A percentile compares a stretch with the other conserved stretches of the same genome.
phyloP scores from a whole-genome alignment of 2,113 vertebrate species.

The Vombatus ursinus region DNA sequence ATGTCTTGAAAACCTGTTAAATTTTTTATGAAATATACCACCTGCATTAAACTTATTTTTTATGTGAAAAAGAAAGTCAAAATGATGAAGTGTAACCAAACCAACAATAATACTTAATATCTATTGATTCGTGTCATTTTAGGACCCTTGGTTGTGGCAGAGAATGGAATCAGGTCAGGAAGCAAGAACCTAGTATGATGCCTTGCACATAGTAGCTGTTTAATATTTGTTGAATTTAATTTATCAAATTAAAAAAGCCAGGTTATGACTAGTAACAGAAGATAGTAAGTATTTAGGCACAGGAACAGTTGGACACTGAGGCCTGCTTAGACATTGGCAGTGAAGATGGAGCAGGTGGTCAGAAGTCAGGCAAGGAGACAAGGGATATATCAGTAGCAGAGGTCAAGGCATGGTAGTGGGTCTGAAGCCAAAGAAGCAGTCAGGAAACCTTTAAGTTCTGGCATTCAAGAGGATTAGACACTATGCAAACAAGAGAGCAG shows the following conservation, averaged over 20 bases:
- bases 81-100: conserved; percentile 51
- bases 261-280: not conserved
- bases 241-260: not conserved
- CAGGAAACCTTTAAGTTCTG: not conserved
- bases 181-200: not conserved
- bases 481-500: not conserved
- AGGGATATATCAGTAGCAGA: not conserved
- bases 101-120: conserved; percentile 36
- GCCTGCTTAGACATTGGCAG: not conserved
- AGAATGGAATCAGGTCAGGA: not conserved
- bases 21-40: conserved; percentile 71
- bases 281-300: not conserved
- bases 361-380: not conserved
- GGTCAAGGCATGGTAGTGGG: not conserved
- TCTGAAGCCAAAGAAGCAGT: not conserved
- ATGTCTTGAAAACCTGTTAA: conserved; percentile 75
- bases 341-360: not conserved
- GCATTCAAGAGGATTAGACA: not conserved
- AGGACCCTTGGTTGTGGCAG: conserved; percentile 13
- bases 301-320: not conserved
- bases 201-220: not conserved
- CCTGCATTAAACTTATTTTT: conserved; percentile 81
- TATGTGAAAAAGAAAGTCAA: conserved; percentile 2
- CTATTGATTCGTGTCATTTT: conserved; percentile 30
- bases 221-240: not conserved